A percentile compares a stretch with the other conserved stretches of the same genome.
These are phyloP conservation scores for Mus spretus DNA, from an alignment of 2,797 vertebrate genomes.

Conservation along the genomic window DNA sequence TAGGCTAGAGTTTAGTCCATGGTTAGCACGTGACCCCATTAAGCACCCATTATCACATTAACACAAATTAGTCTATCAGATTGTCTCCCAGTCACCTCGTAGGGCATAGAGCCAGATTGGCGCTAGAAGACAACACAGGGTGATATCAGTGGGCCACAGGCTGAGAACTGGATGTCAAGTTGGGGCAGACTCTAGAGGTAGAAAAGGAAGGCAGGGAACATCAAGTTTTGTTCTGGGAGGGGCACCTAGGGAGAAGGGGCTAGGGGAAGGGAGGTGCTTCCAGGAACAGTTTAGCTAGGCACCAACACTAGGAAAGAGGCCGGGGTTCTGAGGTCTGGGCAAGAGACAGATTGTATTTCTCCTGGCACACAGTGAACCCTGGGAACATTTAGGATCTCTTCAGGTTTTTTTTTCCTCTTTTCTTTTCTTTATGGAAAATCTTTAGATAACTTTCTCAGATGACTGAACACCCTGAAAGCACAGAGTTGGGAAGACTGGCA, in stretches of 20 bases:
- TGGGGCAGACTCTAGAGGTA: not conserved
- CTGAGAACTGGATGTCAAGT: not conserved
- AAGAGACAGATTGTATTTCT: constrained; percentile 80
- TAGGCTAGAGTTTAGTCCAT: constrained; percentile 43
- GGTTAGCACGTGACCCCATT: constrained; percentile 73
- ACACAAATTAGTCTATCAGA: constrained; percentile 81
- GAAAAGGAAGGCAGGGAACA: not conserved
- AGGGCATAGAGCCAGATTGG: constrained; percentile 5
- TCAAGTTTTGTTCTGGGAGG: constrained; percentile 53
- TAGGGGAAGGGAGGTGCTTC: constrained; percentile 68
- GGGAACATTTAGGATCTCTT: constrained; percentile 78
- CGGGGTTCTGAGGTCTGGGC: constrained; percentile 79
- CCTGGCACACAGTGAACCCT: constrained; percentile 81
- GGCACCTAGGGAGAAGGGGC: constrained; percentile 70
- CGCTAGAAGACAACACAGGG: not conserved
- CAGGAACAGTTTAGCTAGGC: constrained; percentile 76
- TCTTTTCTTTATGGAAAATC: constrained; percentile 81
- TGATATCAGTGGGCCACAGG: not conserved
- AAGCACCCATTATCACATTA: constrained; percentile 80
- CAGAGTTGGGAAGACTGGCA: not conserved
- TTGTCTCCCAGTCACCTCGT: constrained; percentile 70
- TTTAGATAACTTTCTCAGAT: constrained; percentile 82
- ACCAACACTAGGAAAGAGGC: constrained; percentile 80
- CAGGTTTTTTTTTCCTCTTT: not conserved
- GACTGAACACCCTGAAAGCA: constrained; percentile 65